These are phyloP conservation scores for Reticulitermes lucifugus DNA, from an alignment of 2,888 invertebrate species.

Conservation along the genomic window DNA sequence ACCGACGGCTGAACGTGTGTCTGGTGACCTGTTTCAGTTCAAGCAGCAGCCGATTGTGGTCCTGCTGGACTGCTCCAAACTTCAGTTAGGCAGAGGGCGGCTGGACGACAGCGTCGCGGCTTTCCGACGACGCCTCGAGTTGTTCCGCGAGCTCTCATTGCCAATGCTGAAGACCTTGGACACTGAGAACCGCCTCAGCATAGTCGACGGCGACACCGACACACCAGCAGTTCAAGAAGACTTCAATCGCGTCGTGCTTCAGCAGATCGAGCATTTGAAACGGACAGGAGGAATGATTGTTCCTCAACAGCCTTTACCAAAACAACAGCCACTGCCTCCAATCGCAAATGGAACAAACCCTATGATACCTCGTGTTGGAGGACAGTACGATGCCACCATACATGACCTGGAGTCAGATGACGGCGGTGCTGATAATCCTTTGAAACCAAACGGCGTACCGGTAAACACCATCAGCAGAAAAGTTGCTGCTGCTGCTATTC, in stretches of 20 bases:
- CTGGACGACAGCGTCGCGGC: constrained; percentile 90
- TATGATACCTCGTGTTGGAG: constrained; percentile 23
- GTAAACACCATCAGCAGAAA: constrained; percentile 61
- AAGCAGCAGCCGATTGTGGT: constrained; percentile 82
- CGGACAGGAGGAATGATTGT: constrained; percentile 54
- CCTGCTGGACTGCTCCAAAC: constrained; percentile 90
- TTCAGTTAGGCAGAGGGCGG: constrained; percentile 85
- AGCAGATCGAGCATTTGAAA: constrained; percentile 71
- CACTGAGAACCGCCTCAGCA: constrained; percentile 82
- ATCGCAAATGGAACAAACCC: constrained; percentile 32
- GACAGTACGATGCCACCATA: constrained; percentile 53
- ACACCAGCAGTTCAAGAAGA: constrained; percentile 81
- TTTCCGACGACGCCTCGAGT: constrained; percentile 83
- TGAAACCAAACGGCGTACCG: constrained; percentile 58
- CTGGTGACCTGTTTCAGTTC: constrained; percentile 68
- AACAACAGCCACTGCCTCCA: background rate
- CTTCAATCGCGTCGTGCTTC: constrained; percentile 76
- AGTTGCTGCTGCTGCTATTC: constrained; percentile 54
- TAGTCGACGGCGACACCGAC: constrained; percentile 91
- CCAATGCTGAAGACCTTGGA: constrained; percentile 91
- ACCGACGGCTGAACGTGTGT: too few species aligned
- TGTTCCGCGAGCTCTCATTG: constrained; percentile 87
- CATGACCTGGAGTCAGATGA: constrained; percentile 55
- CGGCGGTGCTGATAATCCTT: constrained; percentile 54
- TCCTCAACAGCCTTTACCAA: constrained; percentile 52